Evolutionary conservation across 2,797 vertebrate genomes (phyloP).

Genomic region (Tragopan temminckii): DNA sequence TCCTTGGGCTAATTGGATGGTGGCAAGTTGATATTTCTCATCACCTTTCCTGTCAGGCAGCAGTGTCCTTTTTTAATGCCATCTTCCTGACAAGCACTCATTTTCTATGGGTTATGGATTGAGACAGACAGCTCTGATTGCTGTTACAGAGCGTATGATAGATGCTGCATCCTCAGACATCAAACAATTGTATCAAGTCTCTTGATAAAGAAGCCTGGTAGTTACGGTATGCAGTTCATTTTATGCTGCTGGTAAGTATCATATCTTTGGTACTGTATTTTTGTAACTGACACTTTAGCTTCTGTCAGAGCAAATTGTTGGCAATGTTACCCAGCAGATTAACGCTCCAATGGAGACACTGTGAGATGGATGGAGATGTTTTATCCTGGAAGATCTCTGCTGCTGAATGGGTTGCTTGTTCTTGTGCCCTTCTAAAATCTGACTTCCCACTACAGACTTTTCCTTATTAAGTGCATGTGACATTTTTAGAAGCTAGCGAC

Average conservation of each 20-base stretch:
- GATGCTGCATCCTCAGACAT: neutral
- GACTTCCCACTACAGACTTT: neutral
- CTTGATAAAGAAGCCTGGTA: neutral
- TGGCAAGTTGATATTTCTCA: conserved; percentile 26
- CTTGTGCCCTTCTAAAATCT: neutral
- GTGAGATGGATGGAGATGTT: conserved; percentile 5
- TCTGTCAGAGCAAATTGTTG: conserved; percentile 37
- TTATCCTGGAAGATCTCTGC: conserved; percentile 21
- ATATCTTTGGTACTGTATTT: neutral
- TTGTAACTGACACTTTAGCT: conserved; percentile 32
- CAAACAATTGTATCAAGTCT: neutral
- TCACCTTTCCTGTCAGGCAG: conserved; percentile 28
- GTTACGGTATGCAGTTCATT: neutral
- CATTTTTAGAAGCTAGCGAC: neutral
- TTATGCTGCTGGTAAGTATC: neutral
- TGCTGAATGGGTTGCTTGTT: neutral
- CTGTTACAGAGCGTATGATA: neutral
- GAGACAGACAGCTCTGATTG: conserved; percentile 15
- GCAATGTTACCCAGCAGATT: neutral
- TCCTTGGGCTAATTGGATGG: conserved; percentile 15
- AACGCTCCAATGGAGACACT: neutral
- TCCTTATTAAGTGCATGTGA: neutral
- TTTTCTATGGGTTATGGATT: neutral
- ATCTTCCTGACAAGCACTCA: neutral
- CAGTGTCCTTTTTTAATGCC: neutral